phyloP scores from a whole-genome alignment of 30 jellyfish, hydroid and myxozoan genomes.

The Clytia hemisphaerica region DNA sequence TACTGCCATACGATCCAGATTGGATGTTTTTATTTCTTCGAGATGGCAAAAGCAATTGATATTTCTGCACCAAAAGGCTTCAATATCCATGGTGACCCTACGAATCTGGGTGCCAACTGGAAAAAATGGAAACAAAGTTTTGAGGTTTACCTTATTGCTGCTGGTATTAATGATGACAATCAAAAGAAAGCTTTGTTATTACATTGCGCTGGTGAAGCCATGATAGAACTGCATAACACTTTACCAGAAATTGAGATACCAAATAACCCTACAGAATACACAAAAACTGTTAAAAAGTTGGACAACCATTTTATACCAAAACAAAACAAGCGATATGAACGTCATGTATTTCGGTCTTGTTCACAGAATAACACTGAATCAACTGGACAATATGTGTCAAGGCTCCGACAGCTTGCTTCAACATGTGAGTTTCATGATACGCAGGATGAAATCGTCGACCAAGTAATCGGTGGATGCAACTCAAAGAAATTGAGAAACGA shows the following conservation, averaged over 20 bases:
- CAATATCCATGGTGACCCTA: slow-evolving; percentile 45
- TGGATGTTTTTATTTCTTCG: not conserved
- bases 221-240: slow-evolving; percentile 12
- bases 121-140: slow-evolving; percentile 49
- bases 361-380: slow-evolving; percentile 46
- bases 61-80: slow-evolving; percentile 32
- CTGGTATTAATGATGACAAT: slow-evolving; percentile 19
- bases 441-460: slow-evolving; percentile 38
- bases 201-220: slow-evolving; percentile 45
- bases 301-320: slow-evolving; percentile 23
- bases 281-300: not conserved
- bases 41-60: slow-evolving; percentile 9
- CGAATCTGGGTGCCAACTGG: slow-evolving; percentile 48
- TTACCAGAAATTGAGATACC: too few relatives aligned
- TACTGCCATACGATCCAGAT: too few relatives aligned
- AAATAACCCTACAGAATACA: not conserved
- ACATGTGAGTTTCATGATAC: slow-evolving; percentile 42
- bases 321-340: slow-evolving; percentile 20
- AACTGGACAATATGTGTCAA: slow-evolving; percentile 39
- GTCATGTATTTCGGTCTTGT: slow-evolving; percentile 25
- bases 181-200: slow-evolving; percentile 47
- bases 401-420: slow-evolving; percentile 42
- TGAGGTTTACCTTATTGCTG: slow-evolving; percentile 34
- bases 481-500: slow-evolving; percentile 40
- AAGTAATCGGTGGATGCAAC: slow-evolving; percentile 38